These are phyloP conservation scores for Coremacera marginata DNA, from an alignment of 2,888 invertebrate genomes.

Conservation along the genomic window DNA sequence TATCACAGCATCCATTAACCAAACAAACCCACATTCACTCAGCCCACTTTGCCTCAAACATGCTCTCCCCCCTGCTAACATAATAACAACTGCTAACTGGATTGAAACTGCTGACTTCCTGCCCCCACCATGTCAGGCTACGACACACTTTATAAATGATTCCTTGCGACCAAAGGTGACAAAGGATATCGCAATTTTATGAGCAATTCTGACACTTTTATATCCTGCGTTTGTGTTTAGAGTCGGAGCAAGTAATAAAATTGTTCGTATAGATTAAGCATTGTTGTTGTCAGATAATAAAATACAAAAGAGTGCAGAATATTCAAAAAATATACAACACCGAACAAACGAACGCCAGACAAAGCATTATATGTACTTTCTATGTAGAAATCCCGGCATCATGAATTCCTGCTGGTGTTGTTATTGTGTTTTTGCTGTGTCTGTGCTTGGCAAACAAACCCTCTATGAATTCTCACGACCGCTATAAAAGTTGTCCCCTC, in stretches of 20 bases:
- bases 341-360: neutral
- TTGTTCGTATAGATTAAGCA: conserved; percentile 40
- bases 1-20: neutral
- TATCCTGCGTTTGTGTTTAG: conserved; percentile 31
- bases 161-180: conserved; percentile 60
- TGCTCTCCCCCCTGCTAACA: neutral
- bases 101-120: neutral
- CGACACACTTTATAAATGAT: conserved; percentile 47
- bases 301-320: conserved; percentile 13
- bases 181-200: conserved; percentile 65
- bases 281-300: conserved; percentile 43
- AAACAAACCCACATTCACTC: neutral
- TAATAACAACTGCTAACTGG: neutral
- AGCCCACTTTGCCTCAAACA: neutral
- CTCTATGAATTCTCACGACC: neutral
- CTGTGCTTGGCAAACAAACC: neutral
- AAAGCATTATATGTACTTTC: neutral
- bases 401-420: neutral
- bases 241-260: conserved; percentile 40
- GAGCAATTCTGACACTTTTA: conserved; percentile 47
- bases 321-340: conserved; percentile 4
- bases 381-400: neutral
- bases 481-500: neutral
- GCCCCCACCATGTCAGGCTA: neutral
- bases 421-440: neutral